Conservation (phyloP, 2,888 invertebrate genomes). For the Acrocera orbiculus region DNA sequence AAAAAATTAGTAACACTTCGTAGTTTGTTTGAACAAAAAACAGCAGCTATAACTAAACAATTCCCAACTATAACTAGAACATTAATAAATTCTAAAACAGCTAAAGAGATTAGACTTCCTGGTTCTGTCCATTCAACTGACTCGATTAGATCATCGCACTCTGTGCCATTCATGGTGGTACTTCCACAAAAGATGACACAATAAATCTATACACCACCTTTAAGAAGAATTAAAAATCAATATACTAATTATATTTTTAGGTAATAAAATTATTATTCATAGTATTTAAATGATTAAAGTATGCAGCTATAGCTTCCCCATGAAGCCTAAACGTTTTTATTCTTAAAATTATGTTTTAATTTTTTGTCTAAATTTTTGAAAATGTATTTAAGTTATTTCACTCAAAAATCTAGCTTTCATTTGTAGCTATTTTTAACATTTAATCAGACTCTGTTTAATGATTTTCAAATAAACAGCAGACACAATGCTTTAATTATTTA, state of each 20-base stretch:
- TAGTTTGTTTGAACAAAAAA: constrained; percentile 77
- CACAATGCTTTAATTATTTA: too few species aligned
- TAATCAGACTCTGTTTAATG: too few species aligned
- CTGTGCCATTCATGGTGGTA: constrained; percentile 60
- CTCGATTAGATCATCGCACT: constrained; percentile 64
- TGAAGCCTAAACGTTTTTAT: too few species aligned
- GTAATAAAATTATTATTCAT: too few species aligned
- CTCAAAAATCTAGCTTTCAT: too few species aligned
- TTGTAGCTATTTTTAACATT: too few species aligned
- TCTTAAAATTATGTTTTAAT: too few species aligned
- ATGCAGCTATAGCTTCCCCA: too few species aligned
- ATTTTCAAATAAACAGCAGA: too few species aligned
- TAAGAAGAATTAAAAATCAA: constrained; percentile 12
- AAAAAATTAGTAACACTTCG: constrained; percentile 92
- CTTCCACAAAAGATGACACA: constrained; percentile 24
- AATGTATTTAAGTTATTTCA: too few species aligned
- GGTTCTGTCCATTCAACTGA: constrained; percentile 71
- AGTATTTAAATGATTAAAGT: too few species aligned
- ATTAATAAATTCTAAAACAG: constrained; percentile 65
- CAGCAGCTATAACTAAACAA: constrained; percentile 82
- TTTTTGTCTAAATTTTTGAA: too few species aligned
- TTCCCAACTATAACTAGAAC: constrained; percentile 79
- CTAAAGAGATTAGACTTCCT: constrained; percentile 54
- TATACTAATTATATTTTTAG: background rate
- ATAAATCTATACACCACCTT: constrained; percentile 27